Conservation (phyloP, 2,113 vertebrate genomes). For the Nothocercus julius region DNA sequence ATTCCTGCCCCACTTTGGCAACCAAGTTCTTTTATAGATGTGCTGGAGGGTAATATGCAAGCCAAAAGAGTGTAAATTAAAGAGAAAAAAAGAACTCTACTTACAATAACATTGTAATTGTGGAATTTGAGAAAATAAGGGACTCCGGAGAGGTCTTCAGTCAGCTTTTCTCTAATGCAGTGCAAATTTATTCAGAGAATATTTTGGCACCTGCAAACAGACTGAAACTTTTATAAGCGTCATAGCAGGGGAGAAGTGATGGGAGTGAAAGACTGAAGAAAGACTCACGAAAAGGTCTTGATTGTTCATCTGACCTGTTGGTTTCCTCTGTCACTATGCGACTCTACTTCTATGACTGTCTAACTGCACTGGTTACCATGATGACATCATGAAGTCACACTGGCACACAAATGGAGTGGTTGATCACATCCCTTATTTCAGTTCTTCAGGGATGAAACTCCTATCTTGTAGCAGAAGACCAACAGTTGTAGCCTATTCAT, state of each 20-base stretch:
- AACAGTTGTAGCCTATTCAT: not conserved
- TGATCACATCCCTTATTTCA: not conserved
- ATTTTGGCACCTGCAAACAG: conserved; percentile 69
- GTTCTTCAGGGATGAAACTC: not conserved
- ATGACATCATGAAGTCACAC: not conserved
- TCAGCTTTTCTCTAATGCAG: conserved; percentile 69
- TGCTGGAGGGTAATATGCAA: conserved; percentile 52
- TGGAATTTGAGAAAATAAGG: conserved; percentile 71
- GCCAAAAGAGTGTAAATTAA: conserved; percentile 68
- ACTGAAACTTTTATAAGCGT: conserved; percentile 65
- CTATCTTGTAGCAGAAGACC: not conserved
- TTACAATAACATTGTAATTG: conserved; percentile 63
- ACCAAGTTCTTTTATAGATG: conserved; percentile 56
- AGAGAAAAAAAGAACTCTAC: conserved; percentile 48
- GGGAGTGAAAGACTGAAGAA: conserved; percentile 66
- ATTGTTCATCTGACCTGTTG: conserved; percentile 68
- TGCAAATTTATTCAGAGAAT: conserved; percentile 72
- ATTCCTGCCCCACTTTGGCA: conserved; percentile 64
- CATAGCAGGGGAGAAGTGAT: conserved; percentile 48
- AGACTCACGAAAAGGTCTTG: conserved; percentile 62
- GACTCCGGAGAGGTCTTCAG: conserved; percentile 70
- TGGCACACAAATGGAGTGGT: not conserved
- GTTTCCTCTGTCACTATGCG: not conserved
- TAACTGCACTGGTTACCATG: not conserved
- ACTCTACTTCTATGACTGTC: not conserved